Percentiles rank a stretch among this genome's conserved stretches.
phyloP scores from a whole-genome alignment of 53 echinoderm and acorn worm species.

The Zoroaster sp. region DNA sequence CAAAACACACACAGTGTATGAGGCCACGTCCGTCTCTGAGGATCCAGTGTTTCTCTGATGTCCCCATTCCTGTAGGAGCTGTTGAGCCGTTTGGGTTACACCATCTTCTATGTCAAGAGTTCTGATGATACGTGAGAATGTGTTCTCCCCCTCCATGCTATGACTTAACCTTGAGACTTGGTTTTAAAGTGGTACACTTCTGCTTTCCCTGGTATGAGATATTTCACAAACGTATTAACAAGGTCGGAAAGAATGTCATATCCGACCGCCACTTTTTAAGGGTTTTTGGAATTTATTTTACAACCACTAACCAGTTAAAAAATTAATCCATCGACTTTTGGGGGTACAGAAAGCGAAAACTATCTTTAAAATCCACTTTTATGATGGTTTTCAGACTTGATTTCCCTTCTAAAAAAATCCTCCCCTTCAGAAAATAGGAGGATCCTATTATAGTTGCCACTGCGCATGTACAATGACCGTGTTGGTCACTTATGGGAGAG shows the following conservation, averaged over 20 bases:
- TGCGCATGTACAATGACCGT: no score
- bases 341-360: no score
- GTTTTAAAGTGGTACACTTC: not conserved
- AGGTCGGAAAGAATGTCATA: not conserved
- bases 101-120: not conserved
- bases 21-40: conserved; percentile 75
- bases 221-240: not conserved
- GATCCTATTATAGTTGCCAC: no score
- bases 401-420: no score
- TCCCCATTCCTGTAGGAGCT: conserved; percentile 12
- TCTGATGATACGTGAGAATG: not conserved
- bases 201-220: no score
- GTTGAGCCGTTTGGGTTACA: not conserved
- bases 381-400: no score
- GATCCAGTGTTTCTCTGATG: not conserved
- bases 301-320: not conserved
- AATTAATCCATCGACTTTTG: no score
- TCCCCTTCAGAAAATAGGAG: no score
- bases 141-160: not conserved
- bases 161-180: not conserved
- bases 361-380: no score
- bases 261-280: not conserved
- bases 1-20: conserved; percentile 47
- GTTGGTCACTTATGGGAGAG: no score
- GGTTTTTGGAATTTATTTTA: not conserved